Conservation (phyloP, 2,888 invertebrate species). For the Nebria salina region DNA sequence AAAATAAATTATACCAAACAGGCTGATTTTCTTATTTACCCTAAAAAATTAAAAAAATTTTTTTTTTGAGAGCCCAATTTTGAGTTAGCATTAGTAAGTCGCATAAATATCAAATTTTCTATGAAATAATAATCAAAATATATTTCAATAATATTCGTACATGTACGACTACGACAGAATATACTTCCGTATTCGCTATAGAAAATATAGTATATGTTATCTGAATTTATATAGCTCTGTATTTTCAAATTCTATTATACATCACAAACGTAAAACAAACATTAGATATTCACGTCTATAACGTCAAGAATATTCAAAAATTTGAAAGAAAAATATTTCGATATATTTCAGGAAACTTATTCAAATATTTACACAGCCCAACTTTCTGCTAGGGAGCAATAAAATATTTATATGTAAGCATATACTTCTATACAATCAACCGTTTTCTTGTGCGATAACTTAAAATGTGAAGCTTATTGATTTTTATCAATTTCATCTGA, state of each 20-base stretch:
- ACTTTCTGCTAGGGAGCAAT: background rate
- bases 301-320: conserved; percentile 4
- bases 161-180: background rate
- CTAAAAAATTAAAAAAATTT: too few species aligned
- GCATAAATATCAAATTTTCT: too few species aligned
- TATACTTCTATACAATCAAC: background rate
- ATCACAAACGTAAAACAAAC: conserved; percentile 3
- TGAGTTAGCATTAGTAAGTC: too few species aligned
- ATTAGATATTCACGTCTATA: background rate
- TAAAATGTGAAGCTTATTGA: conserved; percentile 5
- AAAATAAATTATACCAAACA: too few species aligned
- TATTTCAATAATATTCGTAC: background rate
- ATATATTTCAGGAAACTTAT: background rate
- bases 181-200: background rate
- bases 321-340: conserved; percentile 12
- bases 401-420: conserved; percentile 10
- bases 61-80: too few species aligned
- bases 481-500: background rate
- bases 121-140: background rate
- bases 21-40: too few species aligned
- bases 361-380: conserved; percentile 3
- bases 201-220: background rate
- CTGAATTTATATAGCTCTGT: background rate
- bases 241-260: conserved; percentile 8
- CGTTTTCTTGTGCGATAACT: background rate